Conservation (phyloP, 2,797 vertebrate species). For the Coranthus polyacanthus region DNA sequence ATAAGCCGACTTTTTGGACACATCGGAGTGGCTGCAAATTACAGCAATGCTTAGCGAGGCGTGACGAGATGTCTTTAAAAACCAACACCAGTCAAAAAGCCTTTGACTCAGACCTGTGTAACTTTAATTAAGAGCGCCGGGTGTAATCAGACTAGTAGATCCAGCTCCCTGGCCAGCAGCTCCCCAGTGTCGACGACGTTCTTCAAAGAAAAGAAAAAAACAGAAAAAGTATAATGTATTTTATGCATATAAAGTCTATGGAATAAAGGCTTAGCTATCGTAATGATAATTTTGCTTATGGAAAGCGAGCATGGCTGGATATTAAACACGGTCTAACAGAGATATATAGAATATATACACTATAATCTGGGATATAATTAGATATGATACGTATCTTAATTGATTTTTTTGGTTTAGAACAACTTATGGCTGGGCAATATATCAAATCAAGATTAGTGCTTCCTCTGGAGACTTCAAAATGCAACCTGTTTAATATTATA, state of each 20-base stretch:
- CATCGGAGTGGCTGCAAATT: slow-evolving; percentile 80
- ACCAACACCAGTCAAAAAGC: slow-evolving; percentile 80
- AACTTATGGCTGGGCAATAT: no score
- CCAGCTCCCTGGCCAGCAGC: slow-evolving; percentile 67
- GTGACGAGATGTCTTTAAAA: slow-evolving; percentile 83
- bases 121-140: slow-evolving; percentile 81
- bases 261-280: slow-evolving; percentile 42
- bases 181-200: slow-evolving; percentile 65
- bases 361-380: background rate
- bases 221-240: slow-evolving; percentile 55
- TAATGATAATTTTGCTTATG: slow-evolving; percentile 47
- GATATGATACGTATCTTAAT: slow-evolving; percentile 12
- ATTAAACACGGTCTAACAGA: slow-evolving; percentile 16
- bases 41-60: slow-evolving; percentile 78
- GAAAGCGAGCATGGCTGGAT: slow-evolving; percentile 24
- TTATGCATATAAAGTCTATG: slow-evolving; percentile 69
- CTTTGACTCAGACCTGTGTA: slow-evolving; percentile 80
- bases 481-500: no score
- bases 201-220: slow-evolving; percentile 60
- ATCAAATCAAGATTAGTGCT: background rate
- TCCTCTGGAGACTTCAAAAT: no score
- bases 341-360: slow-evolving; percentile 2
- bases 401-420: background rate
- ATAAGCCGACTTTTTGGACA: slow-evolving; percentile 63
- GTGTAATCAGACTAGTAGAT: slow-evolving; percentile 80